Percentiles rank a stretch among this genome's conserved stretches.
Conservation (phyloP, 2,888 invertebrate species). For the Camptogramma bilineatum region DNA sequence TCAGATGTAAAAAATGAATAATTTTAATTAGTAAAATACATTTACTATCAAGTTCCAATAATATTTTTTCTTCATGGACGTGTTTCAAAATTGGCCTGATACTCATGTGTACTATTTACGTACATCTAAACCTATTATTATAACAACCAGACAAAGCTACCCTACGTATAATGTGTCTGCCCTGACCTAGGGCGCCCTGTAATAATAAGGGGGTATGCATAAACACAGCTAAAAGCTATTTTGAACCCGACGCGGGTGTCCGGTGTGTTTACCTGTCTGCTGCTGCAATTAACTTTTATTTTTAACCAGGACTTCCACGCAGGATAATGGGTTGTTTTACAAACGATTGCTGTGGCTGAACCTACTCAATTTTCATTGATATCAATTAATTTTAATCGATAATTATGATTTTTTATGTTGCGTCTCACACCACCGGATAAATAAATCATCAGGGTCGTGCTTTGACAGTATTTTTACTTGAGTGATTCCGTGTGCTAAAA, state of each 20-base stretch:
- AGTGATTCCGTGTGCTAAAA: no score
- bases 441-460: no score
- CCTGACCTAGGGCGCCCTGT: constrained; percentile 21
- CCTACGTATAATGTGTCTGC: constrained; percentile 5
- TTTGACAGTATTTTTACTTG: no score
- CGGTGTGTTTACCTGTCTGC: constrained; percentile 65
- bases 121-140: not conserved
- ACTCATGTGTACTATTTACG: not conserved
- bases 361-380: not conserved
- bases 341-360: not conserved
- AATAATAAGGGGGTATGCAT: constrained; percentile 33
- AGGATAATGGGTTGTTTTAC: constrained; percentile 25
- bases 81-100: not conserved
- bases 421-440: no score
- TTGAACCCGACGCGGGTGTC: constrained; percentile 64
- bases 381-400: not conserved
- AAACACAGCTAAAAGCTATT: constrained; percentile 36
- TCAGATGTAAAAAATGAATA: no score
- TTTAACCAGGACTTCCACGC: constrained; percentile 41
- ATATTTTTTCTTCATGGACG: no score
- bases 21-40: no score
- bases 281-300: constrained; percentile 69
- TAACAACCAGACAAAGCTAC: not conserved
- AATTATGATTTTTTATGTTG: no score
- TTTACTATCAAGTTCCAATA: no score